Percentiles rank a stretch among this genome's conserved stretches.
phyloP scores from a whole-genome alignment of 2,888 invertebrate genomes.

The Cactoblastis cactorum region DNA sequence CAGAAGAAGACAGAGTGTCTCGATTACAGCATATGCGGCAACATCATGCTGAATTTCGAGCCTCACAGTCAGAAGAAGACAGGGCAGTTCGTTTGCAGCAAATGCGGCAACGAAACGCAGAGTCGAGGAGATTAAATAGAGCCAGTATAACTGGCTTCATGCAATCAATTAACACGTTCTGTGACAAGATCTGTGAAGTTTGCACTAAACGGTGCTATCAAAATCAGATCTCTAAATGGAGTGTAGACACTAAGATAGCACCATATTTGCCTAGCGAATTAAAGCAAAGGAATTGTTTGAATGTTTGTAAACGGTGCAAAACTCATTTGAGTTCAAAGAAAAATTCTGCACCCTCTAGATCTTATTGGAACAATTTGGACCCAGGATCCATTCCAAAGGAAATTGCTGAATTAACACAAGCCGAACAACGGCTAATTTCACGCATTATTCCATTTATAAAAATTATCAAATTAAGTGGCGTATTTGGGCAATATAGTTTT shows the following conservation, averaged over 20 bases:
- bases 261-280: not conserved
- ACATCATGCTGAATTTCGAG: not conserved
- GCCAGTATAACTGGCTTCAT: constrained; percentile 17
- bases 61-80: not conserved
- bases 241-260: not conserved
- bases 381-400: constrained; percentile 26
- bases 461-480: constrained; percentile 23
- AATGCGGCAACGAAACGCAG: constrained; percentile 1
- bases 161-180: constrained; percentile 15
- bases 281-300: not conserved
- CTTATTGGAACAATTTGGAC: constrained; percentile 27
- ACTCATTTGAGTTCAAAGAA: not conserved
- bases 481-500: constrained; percentile 26
- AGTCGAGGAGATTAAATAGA: constrained; percentile 15
- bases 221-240: not conserved
- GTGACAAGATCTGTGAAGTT: constrained; percentile 13
- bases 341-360: not conserved
- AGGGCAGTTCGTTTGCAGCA: not conserved
- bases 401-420: constrained; percentile 21
- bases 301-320: not conserved
- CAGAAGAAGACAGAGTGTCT: not conserved
- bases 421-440: constrained; percentile 24
- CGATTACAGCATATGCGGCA: constrained; percentile 16
- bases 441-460: constrained; percentile 28
- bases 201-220: constrained; percentile 12